These are phyloP conservation scores for Cheumatopsyche charites DNA, from an alignment of 1,140 invertebrate species.

Conservation along the genomic window DNA sequence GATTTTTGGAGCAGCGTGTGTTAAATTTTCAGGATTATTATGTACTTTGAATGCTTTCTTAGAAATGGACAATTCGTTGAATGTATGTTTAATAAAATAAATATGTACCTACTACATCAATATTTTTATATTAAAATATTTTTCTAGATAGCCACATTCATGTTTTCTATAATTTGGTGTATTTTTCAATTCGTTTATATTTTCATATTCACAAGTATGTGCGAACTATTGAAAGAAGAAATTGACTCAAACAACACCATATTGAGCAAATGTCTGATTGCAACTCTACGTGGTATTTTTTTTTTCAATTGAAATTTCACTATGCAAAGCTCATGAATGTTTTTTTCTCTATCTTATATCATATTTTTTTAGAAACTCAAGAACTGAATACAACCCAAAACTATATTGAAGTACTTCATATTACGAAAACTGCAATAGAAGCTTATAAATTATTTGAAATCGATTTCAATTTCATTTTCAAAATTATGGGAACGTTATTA, in stretches of 20 bases:
- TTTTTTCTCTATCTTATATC: neutral
- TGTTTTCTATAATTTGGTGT: neutral
- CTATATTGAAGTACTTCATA: neutral
- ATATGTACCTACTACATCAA: no score
- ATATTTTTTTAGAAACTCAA: neutral
- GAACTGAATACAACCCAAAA: neutral
- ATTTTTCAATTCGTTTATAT: neutral
- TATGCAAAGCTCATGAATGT: no score
- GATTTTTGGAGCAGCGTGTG: no score
- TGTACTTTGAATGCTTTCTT: no score
- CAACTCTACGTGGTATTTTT: neutral
- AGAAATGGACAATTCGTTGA: no score
- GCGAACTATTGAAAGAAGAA: constrained; percentile 1
- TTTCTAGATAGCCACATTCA: neutral
- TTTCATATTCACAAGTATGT: neutral
- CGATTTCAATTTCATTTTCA: neutral
- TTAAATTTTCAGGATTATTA: no score
- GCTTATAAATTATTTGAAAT: neutral
- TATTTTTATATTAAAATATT: no score
- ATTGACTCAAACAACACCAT: neutral
- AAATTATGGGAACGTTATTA: neutral
- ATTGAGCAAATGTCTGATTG: neutral
- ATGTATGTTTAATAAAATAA: no score
- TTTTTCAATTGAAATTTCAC: no score
- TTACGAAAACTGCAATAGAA: neutral